Evolutionary conservation across 2,113 vertebrate species (phyloP), one percentile per base, ranked within the genome.

Genomic region (Callithrix jacchus): DNA sequence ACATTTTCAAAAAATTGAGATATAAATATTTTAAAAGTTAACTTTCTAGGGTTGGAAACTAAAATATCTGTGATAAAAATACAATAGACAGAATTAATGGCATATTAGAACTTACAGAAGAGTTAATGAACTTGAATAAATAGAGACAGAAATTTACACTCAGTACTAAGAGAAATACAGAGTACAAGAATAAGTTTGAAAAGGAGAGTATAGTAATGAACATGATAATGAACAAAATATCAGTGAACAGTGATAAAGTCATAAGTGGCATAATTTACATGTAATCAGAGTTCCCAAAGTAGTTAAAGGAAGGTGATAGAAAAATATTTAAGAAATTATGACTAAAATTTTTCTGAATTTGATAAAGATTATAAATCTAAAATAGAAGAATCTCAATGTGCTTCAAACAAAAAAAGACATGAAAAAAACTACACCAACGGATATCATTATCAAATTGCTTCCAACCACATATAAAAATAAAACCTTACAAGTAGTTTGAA

Each of bases 31-130:
- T 49, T 54, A 68, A 88, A 56, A 70, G 49, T 58, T 8, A 93
- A 21, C 47, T 56, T 30, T 80, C 2, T 18, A 49, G 16, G 21
- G 0, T n/a, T 47, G 80, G 54, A 92, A 77, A 30, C 8, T 77
- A 82, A 90, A 94, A 83, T 84, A 52, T 45, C 5, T 95, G 27
- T 56, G 14, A 64, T 56, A 80, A 94, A 92, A 84, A 47, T 86
- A 45, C 47, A 21, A 13, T n/a, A 74, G 47, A 58, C n/a, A 8
- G 8, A 2, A 30, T 61, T 56, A 91, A 56, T 77, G 23, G 7
- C 18, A 61, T 8, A 32, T 90, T 47, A 91, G 35, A 85, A 58
- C 74, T 74, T 37, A 10, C 40, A 91, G 32, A 81, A 37, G 5
- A 91, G 21, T 91, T 66, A 79, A 79, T 71, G 23, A 79, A 52